phyloP scores from a whole-genome alignment of 1,140 invertebrate species.

The Eupeodes corollae region DNA sequence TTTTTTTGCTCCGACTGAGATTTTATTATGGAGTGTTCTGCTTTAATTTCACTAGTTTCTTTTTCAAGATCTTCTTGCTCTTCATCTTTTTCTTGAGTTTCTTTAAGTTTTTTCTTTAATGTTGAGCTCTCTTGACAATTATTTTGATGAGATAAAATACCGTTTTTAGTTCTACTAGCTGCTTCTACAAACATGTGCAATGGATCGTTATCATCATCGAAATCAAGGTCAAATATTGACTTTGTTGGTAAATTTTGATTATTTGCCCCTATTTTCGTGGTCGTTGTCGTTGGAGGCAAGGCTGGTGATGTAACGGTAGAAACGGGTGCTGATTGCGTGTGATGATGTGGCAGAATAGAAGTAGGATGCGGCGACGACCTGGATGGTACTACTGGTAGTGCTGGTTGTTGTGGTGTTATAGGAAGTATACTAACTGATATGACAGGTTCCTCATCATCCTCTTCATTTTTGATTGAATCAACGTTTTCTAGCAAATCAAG shows the following conservation, averaged over 20 bases:
- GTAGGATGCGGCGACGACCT: neutral
- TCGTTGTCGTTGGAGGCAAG: neutral
- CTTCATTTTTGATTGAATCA: too few species aligned
- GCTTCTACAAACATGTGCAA: conserved; percentile 19
- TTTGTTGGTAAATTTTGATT: conserved; percentile 15
- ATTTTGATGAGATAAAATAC: too few species aligned
- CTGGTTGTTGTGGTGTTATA: neutral
- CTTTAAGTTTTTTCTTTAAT: too few species aligned
- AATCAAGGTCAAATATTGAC: conserved; percentile 30
- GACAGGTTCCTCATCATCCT: too few species aligned
- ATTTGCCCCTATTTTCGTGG: too few species aligned
- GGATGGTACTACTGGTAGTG: neutral
- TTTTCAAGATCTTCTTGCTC: too few species aligned
- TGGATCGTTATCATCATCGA: conserved; percentile 28
- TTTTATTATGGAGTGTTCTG: too few species aligned
- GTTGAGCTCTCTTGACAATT: too few species aligned
- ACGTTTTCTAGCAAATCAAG: too few species aligned
- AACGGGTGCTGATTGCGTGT: neutral
- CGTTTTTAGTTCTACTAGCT: conserved; percentile 4
- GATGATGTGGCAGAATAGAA: neutral
- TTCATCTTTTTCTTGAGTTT: too few species aligned
- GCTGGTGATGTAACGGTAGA: neutral
- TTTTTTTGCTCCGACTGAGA: too few species aligned
- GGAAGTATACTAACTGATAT: neutral
- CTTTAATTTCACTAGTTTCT: too few species aligned